phyloP scores from a whole-genome alignment of 1,140 invertebrate genomes.

The Papilio glaucus region DNA sequence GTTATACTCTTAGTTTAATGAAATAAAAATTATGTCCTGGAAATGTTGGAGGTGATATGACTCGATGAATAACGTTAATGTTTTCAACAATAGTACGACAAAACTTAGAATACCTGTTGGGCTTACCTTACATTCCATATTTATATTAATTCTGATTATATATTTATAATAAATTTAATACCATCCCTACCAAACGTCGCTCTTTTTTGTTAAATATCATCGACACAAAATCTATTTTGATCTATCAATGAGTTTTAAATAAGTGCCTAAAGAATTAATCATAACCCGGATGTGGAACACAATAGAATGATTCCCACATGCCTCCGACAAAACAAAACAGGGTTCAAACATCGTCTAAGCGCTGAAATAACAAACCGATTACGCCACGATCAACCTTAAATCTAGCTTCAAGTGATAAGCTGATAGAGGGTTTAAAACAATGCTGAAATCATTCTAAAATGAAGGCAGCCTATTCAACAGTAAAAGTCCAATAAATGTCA shows the following conservation, averaged over 20 bases:
- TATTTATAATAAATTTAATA: background rate
- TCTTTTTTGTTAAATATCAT: background rate
- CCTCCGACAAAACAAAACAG: conserved; percentile 79
- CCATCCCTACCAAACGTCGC: background rate
- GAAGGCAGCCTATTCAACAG: background rate
- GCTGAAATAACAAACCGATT: conserved; percentile 81
- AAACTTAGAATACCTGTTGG: no score
- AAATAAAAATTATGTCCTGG: conserved; percentile 28
- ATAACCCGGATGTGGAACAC: conserved; percentile 79
- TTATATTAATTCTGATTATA: no score
- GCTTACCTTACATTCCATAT: no score
- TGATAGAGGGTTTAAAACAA: conserved; percentile 42
- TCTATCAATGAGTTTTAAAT: conserved; percentile 53
- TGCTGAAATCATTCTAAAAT: background rate
- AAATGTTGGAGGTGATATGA: background rate
- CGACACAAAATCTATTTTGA: conserved; percentile 31
- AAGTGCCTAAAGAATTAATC: conserved; percentile 65
- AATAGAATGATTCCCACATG: conserved; percentile 82
- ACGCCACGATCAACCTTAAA: conserved; percentile 70
- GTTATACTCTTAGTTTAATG: conserved; percentile 37
- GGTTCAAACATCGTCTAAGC: conserved; percentile 77
- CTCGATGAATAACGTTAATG: no score
- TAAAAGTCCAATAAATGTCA: background rate
- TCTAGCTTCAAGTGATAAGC: conserved; percentile 54
- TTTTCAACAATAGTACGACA: no score